Evolutionary conservation across 2,888 invertebrate genomes (phyloP).

Genomic region (Parnassius smintheus): DNA sequence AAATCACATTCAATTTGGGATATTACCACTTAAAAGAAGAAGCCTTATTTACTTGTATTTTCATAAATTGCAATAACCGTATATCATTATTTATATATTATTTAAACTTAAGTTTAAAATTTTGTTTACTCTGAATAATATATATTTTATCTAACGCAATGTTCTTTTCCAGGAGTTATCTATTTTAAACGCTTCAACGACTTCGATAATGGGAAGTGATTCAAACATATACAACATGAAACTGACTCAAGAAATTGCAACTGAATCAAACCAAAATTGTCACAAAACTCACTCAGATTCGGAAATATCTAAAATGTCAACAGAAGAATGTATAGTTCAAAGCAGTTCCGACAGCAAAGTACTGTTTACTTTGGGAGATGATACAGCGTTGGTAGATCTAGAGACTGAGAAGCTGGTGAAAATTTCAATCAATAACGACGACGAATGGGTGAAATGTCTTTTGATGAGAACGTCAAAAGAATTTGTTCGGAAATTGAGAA

Average conservation of each 20-base stretch:
- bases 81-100: no score
- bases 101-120: no score
- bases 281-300: slow-evolving; percentile 65
- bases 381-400: slow-evolving; percentile 38
- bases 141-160: not conserved
- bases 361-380: slow-evolving; percentile 65
- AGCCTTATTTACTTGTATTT: no score
- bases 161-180: slow-evolving; percentile 54
- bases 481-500: slow-evolving; percentile 66
- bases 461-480: slow-evolving; percentile 57
- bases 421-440: slow-evolving; percentile 66
- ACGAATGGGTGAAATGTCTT: slow-evolving; percentile 45
- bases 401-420: slow-evolving; percentile 51
- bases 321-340: slow-evolving; percentile 28
- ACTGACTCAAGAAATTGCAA: slow-evolving; percentile 41
- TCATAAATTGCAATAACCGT: no score
- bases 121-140: no score
- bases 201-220: slow-evolving; percentile 76
- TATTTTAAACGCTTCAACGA: slow-evolving; percentile 60
- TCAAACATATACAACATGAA: slow-evolving; percentile 72
- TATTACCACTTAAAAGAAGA: no score
- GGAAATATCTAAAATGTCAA: slow-evolving; percentile 53
- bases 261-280: slow-evolving; percentile 33
- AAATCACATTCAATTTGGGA: no score
- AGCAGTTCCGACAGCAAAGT: slow-evolving; percentile 46